phyloP scores from a whole-genome alignment of 2,113 vertebrate species.

The Hyperopisus bebe region DNA sequence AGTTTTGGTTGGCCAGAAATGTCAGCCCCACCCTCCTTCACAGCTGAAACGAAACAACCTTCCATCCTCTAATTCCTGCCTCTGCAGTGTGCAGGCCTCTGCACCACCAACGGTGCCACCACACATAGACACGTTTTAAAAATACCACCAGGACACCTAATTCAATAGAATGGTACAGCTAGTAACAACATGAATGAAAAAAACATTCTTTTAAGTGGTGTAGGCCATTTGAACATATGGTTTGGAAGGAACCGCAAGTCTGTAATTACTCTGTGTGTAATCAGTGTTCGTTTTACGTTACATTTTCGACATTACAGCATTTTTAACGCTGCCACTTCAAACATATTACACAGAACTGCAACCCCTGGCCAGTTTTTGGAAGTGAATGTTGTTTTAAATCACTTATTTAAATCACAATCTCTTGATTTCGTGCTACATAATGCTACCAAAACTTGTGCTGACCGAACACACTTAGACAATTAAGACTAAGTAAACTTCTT shows the following conservation, averaged over 20 bases:
- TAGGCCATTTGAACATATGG: slow-evolving; percentile 45
- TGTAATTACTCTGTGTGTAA: slow-evolving; percentile 42
- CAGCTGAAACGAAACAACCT: slow-evolving; percentile 54
- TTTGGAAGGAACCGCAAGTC: slow-evolving; percentile 37
- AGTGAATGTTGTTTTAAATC: background rate
- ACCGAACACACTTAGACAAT: background rate
- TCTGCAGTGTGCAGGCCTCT: slow-evolving; percentile 39
- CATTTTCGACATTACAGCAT: slow-evolving; percentile 29
- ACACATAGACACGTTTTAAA: slow-evolving; percentile 61
- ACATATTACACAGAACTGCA: background rate
- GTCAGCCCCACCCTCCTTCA: slow-evolving; percentile 54
- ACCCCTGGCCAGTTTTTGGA: background rate
- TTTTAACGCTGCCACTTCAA: background rate
- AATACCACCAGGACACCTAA: slow-evolving; percentile 54
- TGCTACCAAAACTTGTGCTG: background rate
- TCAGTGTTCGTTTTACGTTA: slow-evolving; percentile 41
- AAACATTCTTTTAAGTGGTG: slow-evolving; percentile 53
- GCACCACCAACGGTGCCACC: slow-evolving; percentile 52
- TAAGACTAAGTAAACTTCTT: too few relatives aligned
- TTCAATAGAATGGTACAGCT: slow-evolving; percentile 48
- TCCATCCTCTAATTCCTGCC: slow-evolving; percentile 50
- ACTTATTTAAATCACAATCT: background rate
- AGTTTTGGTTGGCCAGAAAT: slow-evolving; percentile 63
- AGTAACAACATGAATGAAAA: slow-evolving; percentile 39
- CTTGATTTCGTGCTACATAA: background rate